Evolutionary conservation across 1,140 invertebrate species (phyloP), one percentile per base, ranked within the genome.

Genomic region (Drosophila sproati): DNA sequence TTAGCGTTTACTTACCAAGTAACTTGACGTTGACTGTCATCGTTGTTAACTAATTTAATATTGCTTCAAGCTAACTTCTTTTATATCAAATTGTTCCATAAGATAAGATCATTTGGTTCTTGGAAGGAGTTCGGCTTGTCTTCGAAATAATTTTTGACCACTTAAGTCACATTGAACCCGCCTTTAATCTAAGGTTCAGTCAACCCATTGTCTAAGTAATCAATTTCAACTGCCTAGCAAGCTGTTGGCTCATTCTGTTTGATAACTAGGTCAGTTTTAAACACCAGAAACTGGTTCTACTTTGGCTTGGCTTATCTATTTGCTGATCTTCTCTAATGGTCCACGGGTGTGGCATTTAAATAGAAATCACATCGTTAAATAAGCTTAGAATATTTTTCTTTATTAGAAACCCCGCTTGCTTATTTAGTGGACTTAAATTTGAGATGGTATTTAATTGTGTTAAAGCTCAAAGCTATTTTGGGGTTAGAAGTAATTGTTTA

Each of bases 181-280:
- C 10, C 39, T 60, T 60, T 28, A 5, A 56, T 67, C 29, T 57
- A 43, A 2, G 52, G 78, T 82, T 82, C 77, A 80, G 47, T 79
- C 54, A 77, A 77, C 73, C 73, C 52, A 43, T 43, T 45, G 5
- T 5, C 6, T 20, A 78, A 59, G 47, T 73, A 73, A 82, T 86
- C 64, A 77, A 87, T 73, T 76, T 66, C 3, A 80, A 71, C 32
- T 56, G 50, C 62, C 69, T 71, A 77, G 28, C 31, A n/a, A 78
- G 43, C 20, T 3, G 4, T 32, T 29, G 7, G 12, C 10, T 34
- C 34, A n/a, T 29, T 37, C 32, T 8, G 7, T 12, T 41, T 51
- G 31, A 68, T 59, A 76, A 72, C 52, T 88, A 59, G 82, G 82
- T 87, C 83, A 82, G 5, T 51, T 20, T 10, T 5, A 8, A 41